phyloP scores from a whole-genome alignment of 2,113 vertebrate genomes.

The Phocoena phocoena region DNA sequence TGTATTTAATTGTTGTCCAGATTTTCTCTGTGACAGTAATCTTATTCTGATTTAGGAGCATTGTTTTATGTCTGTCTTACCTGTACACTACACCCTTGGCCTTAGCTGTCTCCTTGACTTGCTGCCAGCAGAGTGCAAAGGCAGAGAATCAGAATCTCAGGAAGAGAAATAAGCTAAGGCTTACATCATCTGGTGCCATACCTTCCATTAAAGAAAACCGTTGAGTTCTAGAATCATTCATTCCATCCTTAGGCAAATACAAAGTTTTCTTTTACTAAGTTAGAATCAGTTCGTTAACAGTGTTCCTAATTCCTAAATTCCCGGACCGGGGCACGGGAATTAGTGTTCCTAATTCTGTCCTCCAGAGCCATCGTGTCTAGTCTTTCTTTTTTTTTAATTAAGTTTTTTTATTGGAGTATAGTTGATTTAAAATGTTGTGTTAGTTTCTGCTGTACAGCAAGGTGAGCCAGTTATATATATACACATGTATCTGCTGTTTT shows the following conservation, averaged over 20 bases:
- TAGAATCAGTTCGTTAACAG: background rate
- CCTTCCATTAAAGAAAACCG: background rate
- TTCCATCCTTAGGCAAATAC: background rate
- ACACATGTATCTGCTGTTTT: background rate
- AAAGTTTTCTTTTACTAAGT: slow-evolving; percentile 23
- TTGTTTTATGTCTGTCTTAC: background rate
- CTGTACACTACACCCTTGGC: background rate
- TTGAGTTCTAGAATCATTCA: background rate
- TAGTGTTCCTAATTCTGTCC: background rate
- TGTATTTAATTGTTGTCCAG: background rate
- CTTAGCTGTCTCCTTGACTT: background rate
- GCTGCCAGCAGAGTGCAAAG: background rate
- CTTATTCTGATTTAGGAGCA: background rate
- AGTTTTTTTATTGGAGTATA: background rate
- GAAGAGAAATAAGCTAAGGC: background rate
- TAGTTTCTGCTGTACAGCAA: background rate
- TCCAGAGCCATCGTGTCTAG: background rate
- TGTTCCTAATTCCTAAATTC: background rate
- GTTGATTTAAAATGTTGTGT: background rate
- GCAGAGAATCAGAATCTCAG: background rate
- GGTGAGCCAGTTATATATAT: background rate
- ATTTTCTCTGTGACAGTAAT: background rate
- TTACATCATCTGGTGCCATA: background rate
- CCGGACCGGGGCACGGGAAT: too few species aligned
- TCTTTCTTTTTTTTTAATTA: background rate